Evolutionary conservation across 2,797 vertebrate species (phyloP), one percentile per base, ranked within the genome.

Genomic region (Oryzias dopingdopingensis): DNA sequence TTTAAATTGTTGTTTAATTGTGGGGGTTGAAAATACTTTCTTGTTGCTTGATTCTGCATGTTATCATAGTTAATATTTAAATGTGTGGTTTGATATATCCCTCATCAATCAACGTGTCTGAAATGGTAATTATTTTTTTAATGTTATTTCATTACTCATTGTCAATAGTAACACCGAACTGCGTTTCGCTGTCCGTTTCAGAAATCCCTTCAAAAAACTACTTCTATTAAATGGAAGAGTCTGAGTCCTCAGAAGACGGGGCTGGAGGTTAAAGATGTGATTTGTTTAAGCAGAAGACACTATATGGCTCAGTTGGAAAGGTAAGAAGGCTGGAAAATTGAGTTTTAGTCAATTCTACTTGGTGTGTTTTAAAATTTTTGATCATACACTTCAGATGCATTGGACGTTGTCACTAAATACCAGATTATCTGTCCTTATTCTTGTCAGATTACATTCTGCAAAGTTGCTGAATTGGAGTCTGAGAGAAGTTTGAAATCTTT

Each of bases 221-320:
- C 4, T 5, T 40, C 41, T 32, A 42, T 86, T 2, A 84, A 50
- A 47, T 90, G 89, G 89, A 89, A 64, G 65, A 74, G 62, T n/a
- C 12, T 16, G 41, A n/a, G 4, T 17, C 75, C 32, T 0, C 66
- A 65, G 47, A 80, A 5, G 54, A 70, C 22, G 0, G 67, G 74
- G 4, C 77, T 89, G 59, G 81, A 82, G 60, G 88, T 90, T 18
- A 89, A 79, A 79, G 89, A 90, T 2, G 81, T 90, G 42, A 8
- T 88, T 45, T 90, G 86, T 73, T 68, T 90, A 0, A 76, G 79
- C 16, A 70, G 66, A 59, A 67, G 63, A 2, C 65, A 70, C 20
- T 65, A 59, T 57, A 29, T 63, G 61, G 46, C 70, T 1, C 73
- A 77, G 56, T 57, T 67, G 49, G 77, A 80, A 24, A 77, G 79